phyloP scores from a whole-genome alignment of 2,113 vertebrate genomes.

The Chitala chitala region DNA sequence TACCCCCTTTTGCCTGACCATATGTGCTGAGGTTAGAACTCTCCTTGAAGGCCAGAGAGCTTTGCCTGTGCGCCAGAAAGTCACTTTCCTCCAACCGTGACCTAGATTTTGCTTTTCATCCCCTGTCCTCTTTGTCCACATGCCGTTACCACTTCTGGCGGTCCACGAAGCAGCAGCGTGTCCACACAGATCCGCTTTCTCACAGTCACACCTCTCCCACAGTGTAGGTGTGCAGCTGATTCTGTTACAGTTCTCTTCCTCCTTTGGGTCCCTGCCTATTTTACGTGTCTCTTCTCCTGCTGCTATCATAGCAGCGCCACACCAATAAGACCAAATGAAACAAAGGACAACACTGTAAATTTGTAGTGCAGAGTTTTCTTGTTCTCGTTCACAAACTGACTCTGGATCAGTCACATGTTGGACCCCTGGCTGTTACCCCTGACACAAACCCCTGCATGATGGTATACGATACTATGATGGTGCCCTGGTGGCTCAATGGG shows the following conservation, averaged over 20 bases:
- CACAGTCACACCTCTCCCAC: too few species aligned
- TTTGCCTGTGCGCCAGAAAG: not conserved
- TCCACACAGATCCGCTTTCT: too few species aligned
- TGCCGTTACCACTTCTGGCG: not conserved
- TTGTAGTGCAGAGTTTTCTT: not conserved
- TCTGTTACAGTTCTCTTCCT: not conserved
- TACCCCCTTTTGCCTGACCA: conserved; percentile 3
- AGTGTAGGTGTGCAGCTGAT: too few species aligned
- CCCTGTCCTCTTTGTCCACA: not conserved
- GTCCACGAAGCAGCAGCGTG: not conserved
- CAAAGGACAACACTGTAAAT: not conserved
- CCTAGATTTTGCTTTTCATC: not conserved
- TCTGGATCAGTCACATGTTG: not conserved
- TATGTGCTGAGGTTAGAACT: conserved; percentile 10
- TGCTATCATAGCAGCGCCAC: conserved; percentile 22
- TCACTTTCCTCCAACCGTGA: not conserved
- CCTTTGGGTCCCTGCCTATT: not conserved
- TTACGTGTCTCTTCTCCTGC: conserved; percentile 9
- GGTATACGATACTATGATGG: too few species aligned
- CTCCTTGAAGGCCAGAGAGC: not conserved
- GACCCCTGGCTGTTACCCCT: too few species aligned
- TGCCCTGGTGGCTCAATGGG: too few species aligned
- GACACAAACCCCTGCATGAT: too few species aligned
- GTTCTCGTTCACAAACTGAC: not conserved
- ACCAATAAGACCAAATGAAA: not conserved